phyloP scores from a whole-genome alignment of 2,113 vertebrate species.

The Gnathonemus echidnorhynchus region DNA sequence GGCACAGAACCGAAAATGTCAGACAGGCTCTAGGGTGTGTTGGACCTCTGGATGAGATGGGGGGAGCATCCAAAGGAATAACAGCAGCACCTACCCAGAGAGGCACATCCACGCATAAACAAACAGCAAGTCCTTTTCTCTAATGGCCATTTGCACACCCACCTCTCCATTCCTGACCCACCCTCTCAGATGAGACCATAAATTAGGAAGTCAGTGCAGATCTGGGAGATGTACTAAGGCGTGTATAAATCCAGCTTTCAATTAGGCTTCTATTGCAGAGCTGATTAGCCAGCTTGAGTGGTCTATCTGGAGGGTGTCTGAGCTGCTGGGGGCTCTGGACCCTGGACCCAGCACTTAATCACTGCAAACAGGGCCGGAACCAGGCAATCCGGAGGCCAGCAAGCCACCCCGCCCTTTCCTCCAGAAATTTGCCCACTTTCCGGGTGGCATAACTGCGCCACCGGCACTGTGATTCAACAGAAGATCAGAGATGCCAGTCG shows the following conservation, averaged over 20 bases:
- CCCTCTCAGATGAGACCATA: not conserved
- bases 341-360: not conserved
- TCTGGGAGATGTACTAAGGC: not conserved
- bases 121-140: not conserved
- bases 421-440: not conserved
- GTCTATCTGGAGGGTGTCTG: not conserved
- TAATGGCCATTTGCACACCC: not conserved
- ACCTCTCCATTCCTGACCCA: not conserved
- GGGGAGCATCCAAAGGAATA: not conserved
- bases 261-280: conserved; percentile 9
- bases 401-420: not conserved
- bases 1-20: conserved; percentile 84
- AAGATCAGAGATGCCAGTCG: not conserved
- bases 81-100: not conserved
- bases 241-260: conserved; percentile 5
- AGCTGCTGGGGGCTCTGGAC: too few species aligned
- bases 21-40: conserved; percentile 87
- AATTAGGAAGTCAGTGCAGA: conserved; percentile 4
- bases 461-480: not conserved
- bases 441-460: not conserved
- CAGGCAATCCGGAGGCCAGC: not conserved
- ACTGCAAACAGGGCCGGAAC: not conserved
- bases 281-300: not conserved
- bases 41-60: conserved; percentile 72
- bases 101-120: not conserved